These are phyloP conservation scores for Rhabdomys pumilio DNA, from an alignment of 2,797 vertebrate species.

Conservation along the genomic window DNA sequence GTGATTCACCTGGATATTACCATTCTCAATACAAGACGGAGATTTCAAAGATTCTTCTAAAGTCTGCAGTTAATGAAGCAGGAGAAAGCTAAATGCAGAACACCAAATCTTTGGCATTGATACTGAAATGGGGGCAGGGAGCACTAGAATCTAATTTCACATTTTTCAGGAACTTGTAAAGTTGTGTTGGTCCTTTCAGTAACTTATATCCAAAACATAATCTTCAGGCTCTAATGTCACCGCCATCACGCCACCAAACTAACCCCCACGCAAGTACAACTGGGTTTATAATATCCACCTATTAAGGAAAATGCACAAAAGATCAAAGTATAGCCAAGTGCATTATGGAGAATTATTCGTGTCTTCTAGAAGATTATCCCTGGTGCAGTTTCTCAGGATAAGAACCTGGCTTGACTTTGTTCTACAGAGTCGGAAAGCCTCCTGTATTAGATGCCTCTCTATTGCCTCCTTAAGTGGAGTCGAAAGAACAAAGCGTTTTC, in stretches of 20 bases:
- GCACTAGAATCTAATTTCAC: background rate
- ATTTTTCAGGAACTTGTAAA: slow-evolving; percentile 5
- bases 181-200: background rate
- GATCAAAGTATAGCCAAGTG: slow-evolving; percentile 76
- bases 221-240: background rate
- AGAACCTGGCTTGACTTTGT: slow-evolving; percentile 63
- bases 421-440: slow-evolving; percentile 38
- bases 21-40: background rate
- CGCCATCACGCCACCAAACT: background rate
- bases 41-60: slow-evolving; percentile 53
- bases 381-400: slow-evolving; percentile 44
- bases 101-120: background rate
- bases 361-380: slow-evolving; percentile 66
- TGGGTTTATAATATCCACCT: background rate
- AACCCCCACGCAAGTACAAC: background rate
- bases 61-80: slow-evolving; percentile 51
- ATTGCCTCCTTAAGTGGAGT: slow-evolving; percentile 68
- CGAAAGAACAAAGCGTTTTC: slow-evolving; percentile 79
- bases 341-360: slow-evolving; percentile 70
- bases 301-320: background rate
- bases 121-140: background rate
- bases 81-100: slow-evolving; percentile 24
- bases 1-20: background rate
- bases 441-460: background rate
- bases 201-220: slow-evolving; percentile 26